Evolutionary conservation across 2,888 invertebrate genomes (phyloP).

Genomic region (Cryptophagus acutangulus): DNA sequence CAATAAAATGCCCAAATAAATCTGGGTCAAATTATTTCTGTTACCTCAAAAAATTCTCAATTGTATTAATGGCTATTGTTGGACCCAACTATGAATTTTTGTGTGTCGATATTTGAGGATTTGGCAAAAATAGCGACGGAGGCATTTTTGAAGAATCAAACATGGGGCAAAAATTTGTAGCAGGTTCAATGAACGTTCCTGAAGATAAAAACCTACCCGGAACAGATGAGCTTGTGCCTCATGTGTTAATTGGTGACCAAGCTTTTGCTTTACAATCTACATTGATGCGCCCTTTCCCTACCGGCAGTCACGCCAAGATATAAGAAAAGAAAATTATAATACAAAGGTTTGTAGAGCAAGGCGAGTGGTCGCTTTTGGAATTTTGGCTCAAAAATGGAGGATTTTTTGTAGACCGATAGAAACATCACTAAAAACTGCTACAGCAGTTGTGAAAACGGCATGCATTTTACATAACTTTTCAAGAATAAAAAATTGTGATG

Average conservation of each 20-base stretch:
- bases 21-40: slow-evolving; percentile 20
- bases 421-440: not conserved
- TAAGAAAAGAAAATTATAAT: slow-evolving; percentile 18
- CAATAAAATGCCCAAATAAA: slow-evolving; percentile 22
- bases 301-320: slow-evolving; percentile 15
- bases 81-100: slow-evolving; percentile 16
- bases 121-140: slow-evolving; percentile 16
- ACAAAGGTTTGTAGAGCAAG: slow-evolving; percentile 16
- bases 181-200: slow-evolving; percentile 22
- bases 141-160: slow-evolving; percentile 18
- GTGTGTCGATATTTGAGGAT: slow-evolving; percentile 13
- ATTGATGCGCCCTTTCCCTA: slow-evolving; percentile 27
- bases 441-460: slow-evolving; percentile 3
- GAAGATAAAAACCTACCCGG: slow-evolving; percentile 23
- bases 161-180: slow-evolving; percentile 22
- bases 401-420: not conserved
- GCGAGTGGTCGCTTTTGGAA: slow-evolving; percentile 17
- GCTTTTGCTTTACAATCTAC: slow-evolving; percentile 26
- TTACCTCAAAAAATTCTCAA: slow-evolving; percentile 19
- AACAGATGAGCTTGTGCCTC: slow-evolving; percentile 17
- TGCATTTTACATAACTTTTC: slow-evolving; percentile 4
- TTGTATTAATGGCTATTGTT: slow-evolving; percentile 21
- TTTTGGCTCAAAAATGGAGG: slow-evolving; percentile 13
- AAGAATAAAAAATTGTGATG: too few relatives aligned
- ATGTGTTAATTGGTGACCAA: slow-evolving; percentile 28